A percentile compares a stretch with the other conserved stretches of the same genome.
Conservation (phyloP, 1,140 invertebrate genomes). For the Mercenaria mercenaria region DNA sequence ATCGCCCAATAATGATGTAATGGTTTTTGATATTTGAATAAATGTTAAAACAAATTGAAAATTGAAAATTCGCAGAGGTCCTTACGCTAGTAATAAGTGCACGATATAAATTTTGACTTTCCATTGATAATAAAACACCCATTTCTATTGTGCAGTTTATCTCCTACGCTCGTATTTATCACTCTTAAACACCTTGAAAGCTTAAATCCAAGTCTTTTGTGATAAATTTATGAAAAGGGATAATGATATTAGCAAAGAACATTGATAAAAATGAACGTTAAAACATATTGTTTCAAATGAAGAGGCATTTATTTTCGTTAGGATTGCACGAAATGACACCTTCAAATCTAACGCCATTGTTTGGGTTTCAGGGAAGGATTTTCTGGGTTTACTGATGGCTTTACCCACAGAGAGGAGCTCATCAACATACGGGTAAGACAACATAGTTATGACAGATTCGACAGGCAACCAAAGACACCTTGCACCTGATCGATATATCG, state of each 20-base stretch:
- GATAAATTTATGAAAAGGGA: conserved; percentile 32
- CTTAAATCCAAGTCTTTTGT: conserved; percentile 7
- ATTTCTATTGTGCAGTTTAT: not conserved
- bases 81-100: not conserved
- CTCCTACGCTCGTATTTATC: not conserved
- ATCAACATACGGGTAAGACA: not conserved
- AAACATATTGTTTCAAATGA: conserved; percentile 24
- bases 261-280: conserved; percentile 23
- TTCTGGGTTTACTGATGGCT: not conserved
- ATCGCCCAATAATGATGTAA: too few relatives aligned
- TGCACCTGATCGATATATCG: too few relatives aligned
- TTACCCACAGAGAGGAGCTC: not conserved
- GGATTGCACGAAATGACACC: not conserved
- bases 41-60: too few relatives aligned
- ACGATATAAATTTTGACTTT: conserved; percentile 6
- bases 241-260: conserved; percentile 7
- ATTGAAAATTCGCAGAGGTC: too few relatives aligned
- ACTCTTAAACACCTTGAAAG: not conserved
- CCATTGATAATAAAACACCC: not conserved
- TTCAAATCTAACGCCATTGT: conserved; percentile 4
- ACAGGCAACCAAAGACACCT: not conserved
- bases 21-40: too few relatives aligned
- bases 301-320: conserved; percentile 7
- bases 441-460: not conserved
- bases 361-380: not conserved